Evolutionary conservation across 2,888 invertebrate genomes (phyloP).

Genomic region (Octodonta nipae): DNA sequence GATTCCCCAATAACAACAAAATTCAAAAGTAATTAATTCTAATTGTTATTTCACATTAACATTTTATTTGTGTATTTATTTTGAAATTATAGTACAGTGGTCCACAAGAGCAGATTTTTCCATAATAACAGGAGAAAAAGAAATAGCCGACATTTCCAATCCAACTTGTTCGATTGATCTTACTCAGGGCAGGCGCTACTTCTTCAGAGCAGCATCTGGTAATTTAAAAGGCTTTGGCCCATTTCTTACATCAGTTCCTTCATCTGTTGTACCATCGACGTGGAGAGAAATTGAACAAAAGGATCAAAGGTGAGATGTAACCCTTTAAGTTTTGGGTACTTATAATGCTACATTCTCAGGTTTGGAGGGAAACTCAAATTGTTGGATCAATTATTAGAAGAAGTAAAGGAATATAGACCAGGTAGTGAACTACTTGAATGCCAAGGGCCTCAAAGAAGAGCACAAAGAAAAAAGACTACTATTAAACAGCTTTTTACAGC

Average conservation of each 20-base stretch:
- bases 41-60: neutral
- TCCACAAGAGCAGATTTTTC: conserved; percentile 74
- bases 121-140: conserved; percentile 64
- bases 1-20: conserved; percentile 78
- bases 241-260: conserved; percentile 61
- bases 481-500: conserved; percentile 91
- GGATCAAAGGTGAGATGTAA: conserved; percentile 38
- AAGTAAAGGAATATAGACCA: conserved; percentile 48
- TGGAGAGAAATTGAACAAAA: conserved; percentile 75
- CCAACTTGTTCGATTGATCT: conserved; percentile 54
- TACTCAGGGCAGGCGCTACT: conserved; percentile 74
- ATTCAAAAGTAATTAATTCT: conserved; percentile 62
- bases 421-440: conserved; percentile 54
- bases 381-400: conserved; percentile 60
- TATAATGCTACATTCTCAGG: conserved; percentile 24
- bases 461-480: conserved; percentile 68
- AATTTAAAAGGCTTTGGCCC: conserved; percentile 85
- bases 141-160: conserved; percentile 55
- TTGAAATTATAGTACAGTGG: conserved; percentile 69
- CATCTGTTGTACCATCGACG: conserved; percentile 83
- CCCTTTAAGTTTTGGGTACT: neutral
- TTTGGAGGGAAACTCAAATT: conserved; percentile 58
- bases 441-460: conserved; percentile 48
- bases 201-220: conserved; percentile 82
- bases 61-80: conserved; percentile 1